Evolutionary conservation across 2,888 invertebrate genomes (phyloP).

Genomic region (Elgonia sp.): DNA sequence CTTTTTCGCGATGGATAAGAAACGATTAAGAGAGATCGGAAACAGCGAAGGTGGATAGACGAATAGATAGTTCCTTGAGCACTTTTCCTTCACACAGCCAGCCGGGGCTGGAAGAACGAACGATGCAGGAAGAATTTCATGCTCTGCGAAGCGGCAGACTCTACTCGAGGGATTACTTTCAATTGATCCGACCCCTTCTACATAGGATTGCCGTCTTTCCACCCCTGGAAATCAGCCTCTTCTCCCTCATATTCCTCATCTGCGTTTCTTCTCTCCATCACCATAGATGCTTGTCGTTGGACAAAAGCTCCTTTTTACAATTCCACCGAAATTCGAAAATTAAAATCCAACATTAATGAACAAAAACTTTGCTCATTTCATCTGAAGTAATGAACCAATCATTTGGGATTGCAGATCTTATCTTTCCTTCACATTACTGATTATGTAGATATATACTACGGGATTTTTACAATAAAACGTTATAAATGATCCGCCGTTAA

Average conservation of each 20-base stretch:
- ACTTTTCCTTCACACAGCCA: slow-evolving; percentile 60
- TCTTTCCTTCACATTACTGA: neutral
- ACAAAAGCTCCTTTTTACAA: slow-evolving; percentile 58
- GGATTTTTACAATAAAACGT: slow-evolving; percentile 13
- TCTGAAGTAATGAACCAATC: slow-evolving; percentile 24
- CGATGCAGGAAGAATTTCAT: slow-evolving; percentile 85
- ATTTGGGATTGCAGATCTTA: neutral
- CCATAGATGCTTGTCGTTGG: slow-evolving; percentile 55
- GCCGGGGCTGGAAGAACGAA: slow-evolving; percentile 75
- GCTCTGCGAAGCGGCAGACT: slow-evolving; percentile 85
- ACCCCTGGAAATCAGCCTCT: slow-evolving; percentile 76
- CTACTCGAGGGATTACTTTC: slow-evolving; percentile 86
- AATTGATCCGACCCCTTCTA: slow-evolving; percentile 84
- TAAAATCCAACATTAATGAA: slow-evolving; percentile 57
- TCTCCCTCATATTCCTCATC: slow-evolving; percentile 75
- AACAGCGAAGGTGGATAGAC: slow-evolving; percentile 72
- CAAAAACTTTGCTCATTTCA: slow-evolving; percentile 15
- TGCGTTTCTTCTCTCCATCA: slow-evolving; percentile 65
- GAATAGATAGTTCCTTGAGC: slow-evolving; percentile 69
- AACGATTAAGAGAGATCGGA: slow-evolving; percentile 81
- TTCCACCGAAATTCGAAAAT: slow-evolving; percentile 50
- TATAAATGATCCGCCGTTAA: slow-evolving; percentile 34
- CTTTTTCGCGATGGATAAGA: slow-evolving; percentile 78
- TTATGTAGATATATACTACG: neutral
- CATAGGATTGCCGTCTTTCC: slow-evolving; percentile 71